These are phyloP conservation scores for Gopherus flavomarginatus DNA, from an alignment of 2,113 vertebrate species.

Conservation along the genomic window DNA sequence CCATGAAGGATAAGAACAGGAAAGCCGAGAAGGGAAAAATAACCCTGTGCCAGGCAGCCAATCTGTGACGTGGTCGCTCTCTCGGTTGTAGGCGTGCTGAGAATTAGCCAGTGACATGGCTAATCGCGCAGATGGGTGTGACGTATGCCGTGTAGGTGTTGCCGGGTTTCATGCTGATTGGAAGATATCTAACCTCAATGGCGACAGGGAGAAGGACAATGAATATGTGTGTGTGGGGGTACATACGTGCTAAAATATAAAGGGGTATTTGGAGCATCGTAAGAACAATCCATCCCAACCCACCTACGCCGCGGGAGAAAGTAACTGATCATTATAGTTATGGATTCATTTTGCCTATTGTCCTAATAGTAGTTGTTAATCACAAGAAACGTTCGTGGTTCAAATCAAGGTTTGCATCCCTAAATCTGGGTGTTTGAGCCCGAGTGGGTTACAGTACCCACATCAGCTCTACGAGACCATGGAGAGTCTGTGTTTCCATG, in stretches of 20 bases:
- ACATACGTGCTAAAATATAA: background rate
- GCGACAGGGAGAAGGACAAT: too few species aligned
- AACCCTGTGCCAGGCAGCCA: background rate
- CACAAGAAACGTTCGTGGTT: too few species aligned
- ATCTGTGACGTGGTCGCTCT: background rate
- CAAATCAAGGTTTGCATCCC: too few species aligned
- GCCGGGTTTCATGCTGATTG: too few species aligned
- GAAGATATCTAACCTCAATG: background rate
- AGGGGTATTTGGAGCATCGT: too few species aligned
- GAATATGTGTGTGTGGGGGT: too few species aligned
- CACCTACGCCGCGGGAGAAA: background rate
- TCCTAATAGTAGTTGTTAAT: background rate
- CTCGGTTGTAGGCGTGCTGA: background rate
- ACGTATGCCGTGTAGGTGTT: too few species aligned
- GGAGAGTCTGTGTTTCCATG: background rate
- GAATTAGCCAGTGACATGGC: background rate
- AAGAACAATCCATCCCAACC: background rate
- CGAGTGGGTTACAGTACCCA: background rate
- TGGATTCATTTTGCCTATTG: background rate
- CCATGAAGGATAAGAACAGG: background rate
- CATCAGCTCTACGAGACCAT: background rate
- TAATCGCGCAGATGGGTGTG: too few species aligned
- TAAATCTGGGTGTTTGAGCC: background rate
- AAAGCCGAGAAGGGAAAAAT: background rate
- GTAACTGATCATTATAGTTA: background rate